phyloP scores from a whole-genome alignment of 2,888 invertebrate genomes.

The Tubiluchus corallicola region DNA sequence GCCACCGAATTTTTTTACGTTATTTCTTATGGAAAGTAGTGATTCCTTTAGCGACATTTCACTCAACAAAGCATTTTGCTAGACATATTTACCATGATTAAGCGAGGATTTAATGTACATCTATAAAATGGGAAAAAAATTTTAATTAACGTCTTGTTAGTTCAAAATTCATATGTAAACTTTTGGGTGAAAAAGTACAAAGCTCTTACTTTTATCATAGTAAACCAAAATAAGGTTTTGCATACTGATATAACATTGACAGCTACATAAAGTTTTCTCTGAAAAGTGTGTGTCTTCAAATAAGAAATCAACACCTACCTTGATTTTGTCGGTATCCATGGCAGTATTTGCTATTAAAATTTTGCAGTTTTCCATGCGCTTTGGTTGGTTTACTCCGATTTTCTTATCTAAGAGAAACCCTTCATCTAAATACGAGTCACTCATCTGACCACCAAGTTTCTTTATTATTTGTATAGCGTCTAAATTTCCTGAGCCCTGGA shows the following conservation, averaged over 20 bases:
- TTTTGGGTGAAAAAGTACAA: not conserved
- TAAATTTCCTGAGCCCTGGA: constrained; percentile 66
- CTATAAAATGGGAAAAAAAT: too few species aligned
- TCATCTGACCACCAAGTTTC: constrained; percentile 75
- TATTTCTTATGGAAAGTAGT: too few species aligned
- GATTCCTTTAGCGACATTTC: too few species aligned
- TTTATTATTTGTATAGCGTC: constrained; percentile 95
- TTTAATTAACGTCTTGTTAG: too few species aligned
- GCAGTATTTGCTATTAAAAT: constrained; percentile 98
- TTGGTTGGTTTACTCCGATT: constrained; percentile 91
- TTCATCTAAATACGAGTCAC: constrained; percentile 83
- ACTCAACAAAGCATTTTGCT: too few species aligned
- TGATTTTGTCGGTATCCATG: constrained; percentile 99
- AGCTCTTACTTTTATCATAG: not conserved
- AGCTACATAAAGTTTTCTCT: too few species aligned
- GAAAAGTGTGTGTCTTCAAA: constrained; percentile 7
- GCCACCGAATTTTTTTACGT: too few species aligned
- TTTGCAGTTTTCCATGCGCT: constrained; percentile 78
- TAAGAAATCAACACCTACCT: constrained; percentile 31
- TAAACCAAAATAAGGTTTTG: constrained; percentile 6
- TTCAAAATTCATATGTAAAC: too few species aligned
- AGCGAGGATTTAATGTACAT: too few species aligned
- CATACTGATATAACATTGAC: too few species aligned
- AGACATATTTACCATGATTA: too few species aligned
- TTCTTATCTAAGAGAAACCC: constrained; percentile 87